A percentile compares a stretch with the other conserved stretches of the same genome.
These are phyloP conservation scores for Trichosurus vulpecula DNA, from an alignment of 2,797 vertebrate species.

Conservation along the genomic window DNA sequence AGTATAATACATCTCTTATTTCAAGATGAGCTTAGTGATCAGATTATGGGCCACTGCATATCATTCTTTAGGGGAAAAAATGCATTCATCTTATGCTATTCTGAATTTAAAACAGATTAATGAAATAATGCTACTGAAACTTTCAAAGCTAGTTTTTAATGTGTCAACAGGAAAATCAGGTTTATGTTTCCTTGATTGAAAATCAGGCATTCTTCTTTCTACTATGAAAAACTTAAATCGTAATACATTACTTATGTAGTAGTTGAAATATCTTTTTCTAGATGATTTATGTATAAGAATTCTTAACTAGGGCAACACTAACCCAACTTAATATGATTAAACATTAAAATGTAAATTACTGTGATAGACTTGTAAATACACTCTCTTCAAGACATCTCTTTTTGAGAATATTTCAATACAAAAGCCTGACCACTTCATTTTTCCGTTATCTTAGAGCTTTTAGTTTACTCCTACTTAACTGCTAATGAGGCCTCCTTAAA, in stretches of 20 bases:
- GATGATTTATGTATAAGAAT: constrained; percentile 46
- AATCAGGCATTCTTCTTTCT: constrained; percentile 37
- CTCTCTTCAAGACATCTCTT: constrained; percentile 15
- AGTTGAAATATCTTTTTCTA: constrained; percentile 47
- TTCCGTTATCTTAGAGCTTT: constrained; percentile 29
- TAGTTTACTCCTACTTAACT: background rate
- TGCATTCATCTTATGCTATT: background rate
- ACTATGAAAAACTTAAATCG: constrained; percentile 11
- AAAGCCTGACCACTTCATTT: constrained; percentile 5
- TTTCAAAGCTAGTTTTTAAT: constrained; percentile 49
- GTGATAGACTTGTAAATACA: constrained; percentile 30
- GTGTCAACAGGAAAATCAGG: constrained; percentile 32
- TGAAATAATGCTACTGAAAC: background rate
- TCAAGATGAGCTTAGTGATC: background rate
- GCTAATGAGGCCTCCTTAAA: background rate
- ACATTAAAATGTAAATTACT: constrained; percentile 42
- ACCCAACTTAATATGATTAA: constrained; percentile 21
- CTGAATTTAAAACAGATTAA: background rate
- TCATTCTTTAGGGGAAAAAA: background rate
- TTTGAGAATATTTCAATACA: constrained; percentile 28
- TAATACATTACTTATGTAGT: constrained; percentile 21
- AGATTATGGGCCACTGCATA: background rate
- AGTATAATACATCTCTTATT: background rate
- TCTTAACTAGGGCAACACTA: constrained; percentile 2
- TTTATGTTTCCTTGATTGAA: constrained; percentile 40